Evolutionary conservation across 2,888 invertebrate genomes (phyloP), one percentile per base, ranked within the genome.

Genomic region (Osedax frankpressi): DNA sequence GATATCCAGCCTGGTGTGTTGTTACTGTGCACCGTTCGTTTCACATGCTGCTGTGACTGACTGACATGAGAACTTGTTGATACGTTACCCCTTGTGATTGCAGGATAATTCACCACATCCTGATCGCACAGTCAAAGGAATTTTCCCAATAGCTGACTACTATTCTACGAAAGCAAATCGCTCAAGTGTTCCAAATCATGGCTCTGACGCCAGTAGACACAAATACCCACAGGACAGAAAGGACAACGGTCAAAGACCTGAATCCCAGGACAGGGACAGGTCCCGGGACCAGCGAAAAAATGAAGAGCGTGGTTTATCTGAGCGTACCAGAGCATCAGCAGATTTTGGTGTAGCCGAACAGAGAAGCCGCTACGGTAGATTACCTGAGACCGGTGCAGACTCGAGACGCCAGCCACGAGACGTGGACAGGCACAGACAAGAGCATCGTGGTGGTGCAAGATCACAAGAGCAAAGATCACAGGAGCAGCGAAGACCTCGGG

Each of bases 51-150:
- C 65, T 65, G 19, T 65, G 24, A 65, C 6, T 65, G 24, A 19
- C 24, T 24, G 6, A 65, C 24, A 19, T 24, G 24, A 65, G 65
- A 65, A 24, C 24, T 65, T 0, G 65, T 65, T 65, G 65, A 65
- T 65, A 65, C 65, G n/a, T 19, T 65, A 24, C 65, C 14, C 65
- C 65, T 65, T 65, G 24, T 65, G 25, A 65, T 65, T 65, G 65
- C 65, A 65, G 65, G 65, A 65, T 65, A 65, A 65, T 65, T 1
- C 65, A 19, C 65, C n/a, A 14, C 14, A 14, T 11, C 59, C n/a
- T 65, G 65, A 65, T 14, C 65, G 19, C 65, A 65, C 65, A 65
- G 65, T 65, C 65, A 65, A 65, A 65, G 65, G 65, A 65, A 65
- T 65, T 65, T 65, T 65, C 19, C 65, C 65, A 65, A 65, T 65